Evolutionary conservation across 2,888 invertebrate genomes (phyloP), one percentile per base, ranked within the genome.

Genomic region (Ramazzottius varieornatus): DNA sequence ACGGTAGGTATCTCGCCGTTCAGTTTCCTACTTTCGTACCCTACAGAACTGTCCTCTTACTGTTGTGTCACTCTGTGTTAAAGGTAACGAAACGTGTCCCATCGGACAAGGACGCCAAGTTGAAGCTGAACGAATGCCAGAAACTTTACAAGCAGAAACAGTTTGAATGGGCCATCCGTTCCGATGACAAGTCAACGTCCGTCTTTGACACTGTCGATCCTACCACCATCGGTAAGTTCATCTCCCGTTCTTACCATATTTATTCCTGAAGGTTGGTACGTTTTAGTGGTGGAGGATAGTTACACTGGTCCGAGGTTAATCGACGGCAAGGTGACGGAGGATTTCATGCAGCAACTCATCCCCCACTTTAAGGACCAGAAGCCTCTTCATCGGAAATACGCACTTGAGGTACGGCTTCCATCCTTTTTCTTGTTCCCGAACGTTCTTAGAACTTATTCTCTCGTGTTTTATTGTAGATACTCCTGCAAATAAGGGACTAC

Each of bases 111-210:
- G 94, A 94, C 80, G 94, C 94, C 1, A 86, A 86, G 77, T 75
- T 83, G 69, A 96, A 96, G 76, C 92, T 81, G 75, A 83, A 81
- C 65, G 94, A 96, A 79, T 98, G 98, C 78, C 86, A 84, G 75
- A 98, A 96, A 80, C 88, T 98, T 73, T 87, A 94, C 8, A 88
- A 86, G 75, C 86, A 87, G 79, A 81, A 88, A 70, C 92, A 93
- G 8, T 98, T 98, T 78, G 90, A 93, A 75, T 88, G 88, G 75
- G 98, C 98, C 16, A 98, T 98, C 72, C 84, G 93, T 1, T 86
- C 89, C 1, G 92, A 96, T 72, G 87, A 88, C 73, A 86, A 86
- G 70, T 73, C 72, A 54, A 71, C 71, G 67, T 85, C 84, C 72
- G 83, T 94, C 70, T 85, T 90, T 0, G 91, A 93, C 73, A 82